Conservation (phyloP, 92 coral and sea anemone genomes). For the Ricordea florida region DNA sequence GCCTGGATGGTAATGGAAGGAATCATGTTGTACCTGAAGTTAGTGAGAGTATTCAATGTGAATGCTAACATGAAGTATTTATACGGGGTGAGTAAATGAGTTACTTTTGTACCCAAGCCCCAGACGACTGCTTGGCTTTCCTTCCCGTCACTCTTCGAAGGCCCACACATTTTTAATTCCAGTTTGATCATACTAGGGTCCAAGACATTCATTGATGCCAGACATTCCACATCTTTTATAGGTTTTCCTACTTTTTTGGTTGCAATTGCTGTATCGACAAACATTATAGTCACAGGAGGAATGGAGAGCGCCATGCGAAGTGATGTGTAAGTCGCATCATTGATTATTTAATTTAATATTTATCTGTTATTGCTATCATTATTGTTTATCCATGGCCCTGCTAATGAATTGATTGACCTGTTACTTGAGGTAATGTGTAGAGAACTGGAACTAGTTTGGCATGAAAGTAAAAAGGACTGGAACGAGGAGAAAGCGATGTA, state of each 20-base stretch:
- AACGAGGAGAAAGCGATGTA: no score
- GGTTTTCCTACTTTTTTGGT: slow-evolving; percentile 15
- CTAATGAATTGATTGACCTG: no score
- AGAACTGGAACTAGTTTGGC: no score
- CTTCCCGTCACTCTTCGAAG: no score
- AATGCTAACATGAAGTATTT: slow-evolving; percentile 52
- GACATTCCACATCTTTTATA: background rate
- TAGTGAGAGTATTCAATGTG: slow-evolving; percentile 84
- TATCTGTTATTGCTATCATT: no score
- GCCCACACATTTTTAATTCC: no score
- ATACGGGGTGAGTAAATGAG: slow-evolving; percentile 76
- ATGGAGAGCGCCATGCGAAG: background rate
- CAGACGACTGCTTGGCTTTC: no score
- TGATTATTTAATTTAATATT: background rate
- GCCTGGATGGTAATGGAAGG: slow-evolving; percentile 93
- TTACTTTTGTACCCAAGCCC: background rate
- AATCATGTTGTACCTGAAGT: slow-evolving; percentile 76
- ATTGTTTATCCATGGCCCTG: no score
- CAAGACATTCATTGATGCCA: background rate
- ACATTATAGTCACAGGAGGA: background rate
- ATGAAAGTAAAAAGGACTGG: no score
- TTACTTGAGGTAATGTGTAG: no score
- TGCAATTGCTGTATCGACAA: background rate
- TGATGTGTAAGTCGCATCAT: slow-evolving; percentile 25
- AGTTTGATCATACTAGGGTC: background rate